Conservation (phyloP, 2,797 vertebrate species). For the Cossypha niveicapilla region DNA sequence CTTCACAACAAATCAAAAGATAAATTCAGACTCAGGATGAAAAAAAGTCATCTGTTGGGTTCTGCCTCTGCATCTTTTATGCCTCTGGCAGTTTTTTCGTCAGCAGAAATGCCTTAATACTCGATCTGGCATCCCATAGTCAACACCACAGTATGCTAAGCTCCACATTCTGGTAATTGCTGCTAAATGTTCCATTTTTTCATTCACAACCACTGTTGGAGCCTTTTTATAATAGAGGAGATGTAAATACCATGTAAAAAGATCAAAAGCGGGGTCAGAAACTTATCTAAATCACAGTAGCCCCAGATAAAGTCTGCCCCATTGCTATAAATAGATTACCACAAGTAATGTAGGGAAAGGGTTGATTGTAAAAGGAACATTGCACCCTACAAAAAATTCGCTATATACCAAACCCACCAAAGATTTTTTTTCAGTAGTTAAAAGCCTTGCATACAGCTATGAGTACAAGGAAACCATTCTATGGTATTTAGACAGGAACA, state of each 20-base stretch:
- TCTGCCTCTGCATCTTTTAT: background rate
- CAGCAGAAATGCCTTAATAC: background rate
- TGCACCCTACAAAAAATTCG: background rate
- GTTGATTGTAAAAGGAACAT: background rate
- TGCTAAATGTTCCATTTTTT: background rate
- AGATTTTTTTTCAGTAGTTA: background rate
- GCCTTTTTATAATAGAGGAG: background rate
- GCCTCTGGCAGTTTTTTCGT: background rate
- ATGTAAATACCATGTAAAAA: background rate
- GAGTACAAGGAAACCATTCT: background rate
- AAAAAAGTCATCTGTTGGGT: background rate
- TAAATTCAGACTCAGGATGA: background rate
- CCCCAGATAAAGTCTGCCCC: background rate
- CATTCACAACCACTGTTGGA: background rate
- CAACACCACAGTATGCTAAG: background rate
- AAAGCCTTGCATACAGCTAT: background rate
- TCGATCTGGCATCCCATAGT: background rate
- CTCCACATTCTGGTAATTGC: background rate
- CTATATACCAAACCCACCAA: background rate
- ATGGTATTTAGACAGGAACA: background rate
- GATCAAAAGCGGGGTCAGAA: slow-evolving; percentile 19
- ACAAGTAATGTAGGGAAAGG: background rate
- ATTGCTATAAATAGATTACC: background rate
- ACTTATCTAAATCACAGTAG: slow-evolving; percentile 21
- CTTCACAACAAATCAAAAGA: background rate